phyloP scores from a whole-genome alignment of 2,113 vertebrate genomes.

The Strigops habroptila region DNA sequence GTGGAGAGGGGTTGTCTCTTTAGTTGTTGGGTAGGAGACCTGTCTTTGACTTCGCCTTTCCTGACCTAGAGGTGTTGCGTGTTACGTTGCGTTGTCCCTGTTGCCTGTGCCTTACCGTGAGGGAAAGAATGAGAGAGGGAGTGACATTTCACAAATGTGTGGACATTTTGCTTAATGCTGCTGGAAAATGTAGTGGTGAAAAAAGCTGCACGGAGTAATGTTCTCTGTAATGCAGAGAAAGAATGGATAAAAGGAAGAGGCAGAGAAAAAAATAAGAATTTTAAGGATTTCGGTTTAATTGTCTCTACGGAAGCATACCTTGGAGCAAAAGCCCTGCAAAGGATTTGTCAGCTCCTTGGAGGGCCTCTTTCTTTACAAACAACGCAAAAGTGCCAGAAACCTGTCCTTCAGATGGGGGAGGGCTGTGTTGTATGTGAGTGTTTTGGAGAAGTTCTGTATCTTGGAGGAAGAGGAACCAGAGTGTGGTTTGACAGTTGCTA shows the following conservation, averaged over 20 bases:
- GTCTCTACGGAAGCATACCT: not conserved
- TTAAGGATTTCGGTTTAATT: not conserved
- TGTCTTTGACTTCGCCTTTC: not conserved
- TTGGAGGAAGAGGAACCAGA: slow-evolving; percentile 32
- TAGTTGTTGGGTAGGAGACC: not conserved
- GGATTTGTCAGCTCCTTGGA: not conserved
- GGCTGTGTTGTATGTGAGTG: slow-evolving; percentile 20
- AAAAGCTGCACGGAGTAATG: not conserved
- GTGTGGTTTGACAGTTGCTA: slow-evolving; percentile 45
- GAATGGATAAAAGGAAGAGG: not conserved
- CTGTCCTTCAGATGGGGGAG: not conserved
- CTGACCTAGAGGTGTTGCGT: not conserved
- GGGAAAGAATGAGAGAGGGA: not conserved
- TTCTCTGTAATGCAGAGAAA: not conserved
- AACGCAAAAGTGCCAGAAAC: not conserved
- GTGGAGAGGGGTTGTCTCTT: not conserved
- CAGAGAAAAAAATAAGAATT: not conserved
- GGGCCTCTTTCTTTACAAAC: slow-evolving; percentile 10
- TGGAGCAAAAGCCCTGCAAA: not conserved
- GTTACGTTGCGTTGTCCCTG: not conserved
- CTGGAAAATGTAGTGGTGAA: not conserved
- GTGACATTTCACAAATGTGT: not conserved
- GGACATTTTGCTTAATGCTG: not conserved
- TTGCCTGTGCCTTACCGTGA: not conserved
- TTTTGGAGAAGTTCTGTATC: slow-evolving; percentile 57